Percentiles rank a stretch among this genome's conserved stretches.
Evolutionary conservation across 1,140 invertebrate genomes (phyloP).

Genomic region (Diprion similis): DNA sequence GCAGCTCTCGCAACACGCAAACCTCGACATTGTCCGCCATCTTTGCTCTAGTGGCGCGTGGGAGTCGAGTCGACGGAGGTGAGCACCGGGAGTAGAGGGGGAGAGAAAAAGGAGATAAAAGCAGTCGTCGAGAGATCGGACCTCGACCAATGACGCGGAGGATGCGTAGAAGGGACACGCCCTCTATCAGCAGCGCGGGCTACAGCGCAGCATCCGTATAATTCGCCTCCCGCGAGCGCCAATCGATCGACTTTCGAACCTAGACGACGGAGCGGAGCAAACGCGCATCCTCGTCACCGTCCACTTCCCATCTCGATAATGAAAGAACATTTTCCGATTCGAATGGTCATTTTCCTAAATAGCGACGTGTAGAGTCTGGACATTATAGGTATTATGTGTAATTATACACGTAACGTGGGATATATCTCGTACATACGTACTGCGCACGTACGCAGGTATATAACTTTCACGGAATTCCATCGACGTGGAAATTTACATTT

Average conservation of each 20-base stretch:
- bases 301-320: too few species aligned
- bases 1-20: conserved; percentile 59
- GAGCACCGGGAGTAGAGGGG: conserved; percentile 13
- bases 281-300: too few species aligned
- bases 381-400: too few species aligned
- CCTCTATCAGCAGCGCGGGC: neutral
- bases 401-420: too few species aligned
- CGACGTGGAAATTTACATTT: conserved; percentile 4
- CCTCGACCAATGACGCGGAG: neutral
- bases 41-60: conserved; percentile 39
- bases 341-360: neutral
- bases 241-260: neutral
- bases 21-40: conserved; percentile 48
- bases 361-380: too few species aligned
- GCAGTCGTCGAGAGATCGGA: neutral
- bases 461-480: neutral
- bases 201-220: conserved; percentile 4
- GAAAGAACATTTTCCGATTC: neutral
- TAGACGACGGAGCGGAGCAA: too few species aligned
- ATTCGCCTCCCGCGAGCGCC: neutral
- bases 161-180: neutral
- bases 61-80: conserved; percentile 34
- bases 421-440: too few species aligned
- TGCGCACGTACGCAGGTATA: too few species aligned
- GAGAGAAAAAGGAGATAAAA: conserved; percentile 14